These are phyloP conservation scores for Petrosia ficiformis DNA, from an alignment of 37 sponge, comb jelly and placozoan genomes.

Conservation along the genomic window DNA sequence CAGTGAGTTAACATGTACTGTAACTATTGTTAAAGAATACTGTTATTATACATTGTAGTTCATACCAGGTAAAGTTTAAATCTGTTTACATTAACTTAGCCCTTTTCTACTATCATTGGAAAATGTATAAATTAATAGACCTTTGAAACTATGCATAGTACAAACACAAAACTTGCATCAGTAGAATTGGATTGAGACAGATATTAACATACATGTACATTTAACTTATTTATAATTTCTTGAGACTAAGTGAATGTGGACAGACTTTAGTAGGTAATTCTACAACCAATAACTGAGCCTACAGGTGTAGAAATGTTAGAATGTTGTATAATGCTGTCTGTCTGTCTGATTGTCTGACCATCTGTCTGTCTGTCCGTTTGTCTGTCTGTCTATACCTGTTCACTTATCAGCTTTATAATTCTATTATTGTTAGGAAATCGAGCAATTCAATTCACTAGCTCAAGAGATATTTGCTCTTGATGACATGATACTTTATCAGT, in stretches of 20 bases:
- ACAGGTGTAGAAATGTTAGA: too few relatives aligned
- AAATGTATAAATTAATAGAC: too few relatives aligned
- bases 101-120: too few relatives aligned
- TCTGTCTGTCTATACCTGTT: too few relatives aligned
- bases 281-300: background rate
- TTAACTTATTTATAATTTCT: background rate
- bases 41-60: too few relatives aligned
- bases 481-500: constrained; percentile 57
- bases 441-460: constrained; percentile 16
- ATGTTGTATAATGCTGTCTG: background rate
- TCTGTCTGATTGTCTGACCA: too few relatives aligned
- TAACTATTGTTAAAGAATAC: too few relatives aligned
- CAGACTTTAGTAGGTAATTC: background rate
- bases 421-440: constrained; percentile 51
- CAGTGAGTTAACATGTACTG: constrained; percentile 16
- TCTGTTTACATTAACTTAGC: too few relatives aligned
- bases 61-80: too few relatives aligned
- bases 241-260: too few relatives aligned
- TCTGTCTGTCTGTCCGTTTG: too few relatives aligned
- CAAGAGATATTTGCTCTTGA: constrained; percentile 57
- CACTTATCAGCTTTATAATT: background rate
- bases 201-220: background rate
- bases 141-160: too few relatives aligned
- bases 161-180: background rate
- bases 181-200: background rate